Evolutionary conservation across 2,888 invertebrate genomes (phyloP).

Genomic region (Noctua fimbriata): DNA sequence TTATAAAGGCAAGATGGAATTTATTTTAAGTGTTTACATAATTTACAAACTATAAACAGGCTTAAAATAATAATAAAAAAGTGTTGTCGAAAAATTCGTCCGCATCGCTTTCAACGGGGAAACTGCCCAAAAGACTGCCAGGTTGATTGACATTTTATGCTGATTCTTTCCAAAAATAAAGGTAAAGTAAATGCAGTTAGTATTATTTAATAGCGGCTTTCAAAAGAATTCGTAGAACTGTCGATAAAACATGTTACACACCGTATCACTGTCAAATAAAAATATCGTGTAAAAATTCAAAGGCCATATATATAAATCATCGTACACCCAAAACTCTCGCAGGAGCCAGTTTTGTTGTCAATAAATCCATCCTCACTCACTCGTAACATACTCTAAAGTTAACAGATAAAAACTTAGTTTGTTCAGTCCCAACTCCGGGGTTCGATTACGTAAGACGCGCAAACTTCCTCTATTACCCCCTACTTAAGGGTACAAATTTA

Average conservation of each 20-base stretch:
- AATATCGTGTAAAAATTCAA: conserved; percentile 41
- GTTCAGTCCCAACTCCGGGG: conserved; percentile 74
- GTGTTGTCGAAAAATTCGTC: neutral
- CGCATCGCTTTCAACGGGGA: neutral
- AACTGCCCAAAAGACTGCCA: neutral
- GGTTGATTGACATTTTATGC: neutral
- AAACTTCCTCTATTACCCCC: conserved; percentile 84
- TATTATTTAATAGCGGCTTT: neutral
- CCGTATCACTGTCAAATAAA: conserved; percentile 49
- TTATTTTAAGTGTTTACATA: neutral
- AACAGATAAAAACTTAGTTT: conserved; percentile 85
- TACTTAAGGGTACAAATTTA: conserved; percentile 80
- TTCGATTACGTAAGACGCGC: conserved; percentile 83
- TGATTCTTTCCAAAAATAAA: neutral
- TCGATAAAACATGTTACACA: conserved; percentile 16
- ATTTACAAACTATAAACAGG: neutral
- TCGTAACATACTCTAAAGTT: conserved; percentile 80
- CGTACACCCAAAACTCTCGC: conserved; percentile 54
- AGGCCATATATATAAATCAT: conserved; percentile 60
- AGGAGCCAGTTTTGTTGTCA: conserved; percentile 74
- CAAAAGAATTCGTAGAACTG: neutral
- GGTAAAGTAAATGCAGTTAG: neutral
- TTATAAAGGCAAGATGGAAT: neutral
- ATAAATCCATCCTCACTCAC: conserved; percentile 79
- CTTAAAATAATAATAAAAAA: neutral